A percentile compares a stretch with the other conserved stretches of the same genome.
Conservation (phyloP, 2,797 vertebrate genomes). For the Heterohyrax brucei region DNA sequence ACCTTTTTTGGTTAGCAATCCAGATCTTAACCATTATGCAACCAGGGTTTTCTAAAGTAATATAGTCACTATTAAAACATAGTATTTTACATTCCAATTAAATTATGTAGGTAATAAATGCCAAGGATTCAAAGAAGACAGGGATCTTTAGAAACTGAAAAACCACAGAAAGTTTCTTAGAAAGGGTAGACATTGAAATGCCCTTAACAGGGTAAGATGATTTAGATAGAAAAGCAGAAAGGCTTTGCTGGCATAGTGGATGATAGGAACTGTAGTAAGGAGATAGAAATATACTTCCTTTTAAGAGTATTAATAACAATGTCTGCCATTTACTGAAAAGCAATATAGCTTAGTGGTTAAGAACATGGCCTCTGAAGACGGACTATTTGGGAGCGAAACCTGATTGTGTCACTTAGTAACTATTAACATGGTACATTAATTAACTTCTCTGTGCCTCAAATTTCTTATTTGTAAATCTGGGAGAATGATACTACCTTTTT, state of each 20-base stretch:
- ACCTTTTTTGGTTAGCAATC: background rate
- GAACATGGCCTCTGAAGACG: conserved; percentile 8
- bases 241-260: background rate
- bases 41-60: background rate
- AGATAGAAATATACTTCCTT: conserved; percentile 12
- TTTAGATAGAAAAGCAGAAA: background rate
- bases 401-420: background rate
- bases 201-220: background rate
- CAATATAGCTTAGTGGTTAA: background rate
- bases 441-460: background rate
- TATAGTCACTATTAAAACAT: background rate
- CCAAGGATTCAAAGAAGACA: background rate
- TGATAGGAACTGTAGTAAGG: background rate
- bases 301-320: conserved; percentile 30
- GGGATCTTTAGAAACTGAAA: background rate
- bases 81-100: conserved; percentile 9
- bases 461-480: conserved; percentile 7
- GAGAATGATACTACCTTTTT: conserved; percentile 13
- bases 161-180: background rate
- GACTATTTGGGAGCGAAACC: background rate
- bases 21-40: background rate
- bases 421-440: background rate
- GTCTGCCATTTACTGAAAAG: background rate
- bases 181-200: background rate
- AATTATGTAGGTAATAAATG: background rate